These are phyloP conservation scores for Lasiurus cinereus DNA, from an alignment of 2,113 vertebrate genomes.

Conservation along the genomic window DNA sequence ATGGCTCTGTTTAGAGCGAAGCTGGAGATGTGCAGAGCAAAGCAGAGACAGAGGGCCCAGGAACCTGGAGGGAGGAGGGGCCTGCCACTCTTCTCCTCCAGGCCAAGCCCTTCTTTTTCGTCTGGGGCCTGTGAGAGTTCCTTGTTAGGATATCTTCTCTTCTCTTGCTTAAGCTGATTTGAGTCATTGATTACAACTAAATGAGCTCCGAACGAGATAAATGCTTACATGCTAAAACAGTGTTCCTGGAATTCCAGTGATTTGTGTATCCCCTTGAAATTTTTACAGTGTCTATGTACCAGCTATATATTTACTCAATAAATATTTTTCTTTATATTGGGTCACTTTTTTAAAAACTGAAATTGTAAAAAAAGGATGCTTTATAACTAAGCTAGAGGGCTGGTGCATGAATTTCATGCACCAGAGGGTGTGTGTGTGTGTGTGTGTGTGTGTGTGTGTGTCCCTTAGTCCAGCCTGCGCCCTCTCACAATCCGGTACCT, in stretches of 20 bases:
- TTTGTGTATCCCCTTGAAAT: neutral
- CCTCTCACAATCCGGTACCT: too few species aligned
- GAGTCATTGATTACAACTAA: neutral
- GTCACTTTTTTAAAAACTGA: constrained; percentile 43
- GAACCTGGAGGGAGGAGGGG: neutral
- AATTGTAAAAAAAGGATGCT: neutral
- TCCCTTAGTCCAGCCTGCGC: too few species aligned
- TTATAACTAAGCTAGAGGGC: neutral
- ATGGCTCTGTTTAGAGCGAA: neutral
- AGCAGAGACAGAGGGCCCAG: neutral
- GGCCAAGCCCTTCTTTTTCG: neutral
- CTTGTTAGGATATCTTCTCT: neutral
- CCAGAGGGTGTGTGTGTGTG: too few species aligned
- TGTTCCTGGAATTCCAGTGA: neutral
- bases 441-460: too few species aligned
- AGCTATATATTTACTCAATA: constrained; percentile 57
- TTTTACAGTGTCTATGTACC: neutral
- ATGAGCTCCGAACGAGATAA: neutral
- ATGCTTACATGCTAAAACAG: neutral
- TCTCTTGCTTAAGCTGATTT: neutral
- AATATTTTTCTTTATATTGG: constrained; percentile 51
- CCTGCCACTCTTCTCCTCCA: neutral
- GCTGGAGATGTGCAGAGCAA: neutral
- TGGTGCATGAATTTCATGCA: too few species aligned
- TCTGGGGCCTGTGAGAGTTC: neutral